These are phyloP conservation scores for Macroramphosus scolopax DNA, from an alignment of 2,797 vertebrate species.

Conservation along the genomic window DNA sequence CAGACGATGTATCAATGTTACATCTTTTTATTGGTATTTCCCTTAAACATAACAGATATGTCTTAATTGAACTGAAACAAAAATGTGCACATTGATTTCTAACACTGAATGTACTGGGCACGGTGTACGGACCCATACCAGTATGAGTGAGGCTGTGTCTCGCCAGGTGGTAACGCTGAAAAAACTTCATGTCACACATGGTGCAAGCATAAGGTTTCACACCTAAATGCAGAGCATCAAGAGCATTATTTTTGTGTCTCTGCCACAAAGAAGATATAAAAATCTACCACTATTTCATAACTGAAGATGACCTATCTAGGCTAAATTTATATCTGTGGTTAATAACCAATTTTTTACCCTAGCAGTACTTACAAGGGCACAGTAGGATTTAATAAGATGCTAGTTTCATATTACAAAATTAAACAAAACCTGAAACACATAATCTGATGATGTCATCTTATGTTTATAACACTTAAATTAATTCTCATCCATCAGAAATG, in stretches of 20 bases:
- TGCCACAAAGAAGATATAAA: slow-evolving; percentile 35
- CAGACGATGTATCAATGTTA: too few species aligned
- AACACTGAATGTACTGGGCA: slow-evolving; percentile 62
- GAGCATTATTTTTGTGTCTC: slow-evolving; percentile 61
- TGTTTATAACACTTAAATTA: slow-evolving; percentile 26
- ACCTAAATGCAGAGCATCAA: slow-evolving; percentile 80
- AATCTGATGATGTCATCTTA: slow-evolving; percentile 52
- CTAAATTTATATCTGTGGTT: slow-evolving; percentile 72
- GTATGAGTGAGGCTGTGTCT: slow-evolving; percentile 84
- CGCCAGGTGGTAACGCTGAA: slow-evolving; percentile 82
- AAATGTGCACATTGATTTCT: slow-evolving; percentile 43
- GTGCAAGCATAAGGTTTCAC: slow-evolving; percentile 83
- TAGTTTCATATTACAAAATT: slow-evolving; percentile 31
- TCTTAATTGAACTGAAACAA: slow-evolving; percentile 27
- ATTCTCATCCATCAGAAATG: slow-evolving; percentile 28
- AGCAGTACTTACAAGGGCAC: slow-evolving; percentile 38
- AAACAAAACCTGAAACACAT: too few species aligned
- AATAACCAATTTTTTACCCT: slow-evolving; percentile 74
- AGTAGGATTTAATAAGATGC: slow-evolving; percentile 18
- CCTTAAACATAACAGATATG: slow-evolving; percentile 9
- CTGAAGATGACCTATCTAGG: slow-evolving; percentile 22
- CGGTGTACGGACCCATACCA: slow-evolving; percentile 77
- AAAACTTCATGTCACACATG: slow-evolving; percentile 85
- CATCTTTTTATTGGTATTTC: background rate
- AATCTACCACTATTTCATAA: slow-evolving; percentile 9